These are phyloP conservation scores for Erpetoichthys calabaricus DNA, from an alignment of 2,797 vertebrate species.

Conservation along the genomic window DNA sequence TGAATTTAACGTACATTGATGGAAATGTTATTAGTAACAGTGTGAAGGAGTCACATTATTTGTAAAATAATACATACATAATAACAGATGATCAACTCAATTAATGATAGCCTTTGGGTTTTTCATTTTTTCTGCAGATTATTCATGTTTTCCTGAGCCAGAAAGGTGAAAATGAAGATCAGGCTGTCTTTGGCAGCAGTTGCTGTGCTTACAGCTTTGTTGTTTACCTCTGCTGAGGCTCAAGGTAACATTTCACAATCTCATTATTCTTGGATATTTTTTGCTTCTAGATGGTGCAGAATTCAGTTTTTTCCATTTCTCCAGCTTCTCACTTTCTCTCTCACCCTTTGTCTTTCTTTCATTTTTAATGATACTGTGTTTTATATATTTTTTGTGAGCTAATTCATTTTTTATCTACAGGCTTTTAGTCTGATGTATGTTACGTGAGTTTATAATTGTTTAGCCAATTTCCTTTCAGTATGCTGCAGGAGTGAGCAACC, in stretches of 20 bases:
- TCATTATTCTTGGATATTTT: conserved; percentile 9
- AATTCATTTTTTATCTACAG: no score
- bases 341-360: conserved; percentile 30
- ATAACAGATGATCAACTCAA: no score
- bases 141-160: conserved; percentile 71
- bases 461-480: no score
- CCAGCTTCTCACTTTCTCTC: conserved; percentile 22
- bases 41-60: no score
- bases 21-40: no score
- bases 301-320: conserved; percentile 10
- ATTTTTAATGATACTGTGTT: conserved; percentile 1
- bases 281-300: conserved; percentile 16
- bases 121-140: conserved; percentile 43
- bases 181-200: conserved; percentile 54
- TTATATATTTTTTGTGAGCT: no score
- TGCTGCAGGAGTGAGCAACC: no score
- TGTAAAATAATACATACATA: no score
- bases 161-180: conserved; percentile 66
- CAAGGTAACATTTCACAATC: conserved; percentile 63
- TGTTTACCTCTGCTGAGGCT: conserved; percentile 64
- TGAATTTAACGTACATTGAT: no score
- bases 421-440: no score
- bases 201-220: conserved; percentile 53
- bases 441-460: no score
- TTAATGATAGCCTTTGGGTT: no score